These are phyloP conservation scores for Oryzias sinensis DNA, from an alignment of 2,797 vertebrate genomes.

Conservation along the genomic window DNA sequence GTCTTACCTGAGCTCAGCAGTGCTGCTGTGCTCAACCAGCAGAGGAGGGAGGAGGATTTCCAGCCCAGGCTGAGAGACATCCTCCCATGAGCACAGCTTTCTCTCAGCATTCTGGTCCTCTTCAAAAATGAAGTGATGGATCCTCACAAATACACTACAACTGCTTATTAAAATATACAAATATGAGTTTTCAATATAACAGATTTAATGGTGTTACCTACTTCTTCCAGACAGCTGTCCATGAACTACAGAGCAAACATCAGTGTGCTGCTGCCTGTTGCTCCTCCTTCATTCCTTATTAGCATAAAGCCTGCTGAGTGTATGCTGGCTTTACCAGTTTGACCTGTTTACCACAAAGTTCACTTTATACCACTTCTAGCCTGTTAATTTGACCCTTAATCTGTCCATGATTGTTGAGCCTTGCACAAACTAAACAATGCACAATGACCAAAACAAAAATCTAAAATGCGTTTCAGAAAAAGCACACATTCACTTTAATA, in stretches of 20 bases:
- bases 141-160: background rate
- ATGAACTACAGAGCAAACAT: constrained; percentile 1
- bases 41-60: constrained; percentile 4
- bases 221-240: constrained; percentile 15
- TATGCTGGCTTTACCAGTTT: constrained; percentile 29
- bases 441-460: too few relatives aligned
- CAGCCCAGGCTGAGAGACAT: background rate
- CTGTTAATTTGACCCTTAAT: background rate
- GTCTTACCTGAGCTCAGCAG: constrained; percentile 53
- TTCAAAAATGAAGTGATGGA: background rate
- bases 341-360: constrained; percentile 30
- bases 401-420: background rate
- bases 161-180: background rate
- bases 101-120: constrained; percentile 29
- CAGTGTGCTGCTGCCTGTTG: background rate
- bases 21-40: constrained; percentile 29
- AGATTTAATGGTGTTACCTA: constrained; percentile 30
- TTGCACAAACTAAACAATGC: background rate
- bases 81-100: background rate
- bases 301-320: constrained; percentile 31
- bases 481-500: too few relatives aligned
- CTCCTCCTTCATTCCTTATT: constrained; percentile 27
- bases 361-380: constrained; percentile 8
- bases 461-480: too few relatives aligned
- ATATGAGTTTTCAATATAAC: background rate